Conservation (phyloP, 2,113 vertebrate genomes). For the Orycteropus afer region DNA sequence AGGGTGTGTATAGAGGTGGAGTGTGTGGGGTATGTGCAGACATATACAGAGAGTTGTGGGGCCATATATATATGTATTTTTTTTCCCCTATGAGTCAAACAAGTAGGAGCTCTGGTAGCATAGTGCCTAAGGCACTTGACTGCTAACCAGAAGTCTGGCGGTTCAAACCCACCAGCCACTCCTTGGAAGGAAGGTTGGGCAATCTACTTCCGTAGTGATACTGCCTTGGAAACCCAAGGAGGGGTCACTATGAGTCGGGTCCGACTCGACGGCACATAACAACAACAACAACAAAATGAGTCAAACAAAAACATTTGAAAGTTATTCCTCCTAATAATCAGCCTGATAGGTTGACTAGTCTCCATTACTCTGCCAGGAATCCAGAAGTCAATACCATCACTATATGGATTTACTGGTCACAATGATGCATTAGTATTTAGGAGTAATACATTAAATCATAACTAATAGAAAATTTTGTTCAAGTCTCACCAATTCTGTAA, state of each 20-base stretch:
- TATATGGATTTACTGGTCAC: not conserved
- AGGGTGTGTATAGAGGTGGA: not conserved
- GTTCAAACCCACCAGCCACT: no score
- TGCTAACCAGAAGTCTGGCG: no score
- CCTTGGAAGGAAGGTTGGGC: no score
- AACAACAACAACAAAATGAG: no score
- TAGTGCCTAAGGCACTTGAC: no score
- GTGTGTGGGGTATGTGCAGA: not conserved
- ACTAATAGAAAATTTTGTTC: not conserved
- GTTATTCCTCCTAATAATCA: not conserved
- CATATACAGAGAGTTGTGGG: not conserved
- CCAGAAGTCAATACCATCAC: not conserved
- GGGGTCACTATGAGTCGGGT: no score
- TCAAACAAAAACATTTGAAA: not conserved
- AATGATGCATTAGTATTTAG: not conserved
- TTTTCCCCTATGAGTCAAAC: no score
- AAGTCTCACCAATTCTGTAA: not conserved
- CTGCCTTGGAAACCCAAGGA: no score
- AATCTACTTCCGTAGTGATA: no score
- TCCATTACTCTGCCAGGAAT: not conserved
- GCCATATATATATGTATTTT: not conserved
- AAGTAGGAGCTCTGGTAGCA: no score
- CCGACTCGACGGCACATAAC: no score
- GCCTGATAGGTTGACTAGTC: not conserved
- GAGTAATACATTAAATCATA: not conserved